phyloP scores from a whole-genome alignment of 2,113 vertebrate genomes.

The Myrmecophaga tridactyla region DNA sequence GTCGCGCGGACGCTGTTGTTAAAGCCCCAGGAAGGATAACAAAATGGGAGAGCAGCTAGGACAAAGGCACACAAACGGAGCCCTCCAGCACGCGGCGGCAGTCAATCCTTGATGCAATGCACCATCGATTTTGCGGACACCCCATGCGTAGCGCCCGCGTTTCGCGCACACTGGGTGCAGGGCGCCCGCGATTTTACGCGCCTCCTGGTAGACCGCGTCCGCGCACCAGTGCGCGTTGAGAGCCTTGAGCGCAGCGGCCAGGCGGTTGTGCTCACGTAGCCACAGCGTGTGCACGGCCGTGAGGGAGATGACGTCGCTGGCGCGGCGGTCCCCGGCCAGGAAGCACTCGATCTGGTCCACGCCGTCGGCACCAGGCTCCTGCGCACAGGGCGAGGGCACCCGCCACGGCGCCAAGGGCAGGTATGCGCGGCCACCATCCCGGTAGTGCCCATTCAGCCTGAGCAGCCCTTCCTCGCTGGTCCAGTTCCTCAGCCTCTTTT shows the following conservation, averaged over 20 bases:
- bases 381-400: conserved; percentile 83
- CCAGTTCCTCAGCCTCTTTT: conserved; percentile 86
- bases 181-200: conserved; percentile 93
- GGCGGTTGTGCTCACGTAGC: conserved; percentile 94
- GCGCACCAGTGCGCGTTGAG: conserved; percentile 91
- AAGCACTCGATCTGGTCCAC: conserved; percentile 90
- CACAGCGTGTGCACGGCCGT: conserved; percentile 90
- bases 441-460: conserved; percentile 82
- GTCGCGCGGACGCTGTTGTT: background rate
- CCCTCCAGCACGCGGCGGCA: background rate
- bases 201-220: conserved; percentile 89
- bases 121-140: conserved; percentile 73
- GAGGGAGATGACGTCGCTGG: conserved; percentile 89
- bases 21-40: no score
- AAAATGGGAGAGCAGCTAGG: no score
- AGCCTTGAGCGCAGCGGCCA: conserved; percentile 84
- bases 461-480: conserved; percentile 88
- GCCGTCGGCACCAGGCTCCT: conserved; percentile 45
- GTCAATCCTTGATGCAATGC: no score
- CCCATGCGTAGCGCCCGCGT: conserved; percentile 94
- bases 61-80: no score
- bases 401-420: conserved; percentile 84
- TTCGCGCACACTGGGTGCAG: conserved; percentile 91
- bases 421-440: conserved; percentile 83
- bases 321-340: conserved; percentile 90